Base-by-base conservation (phyloP, 2,113 vertebrate species). In the Dermatemys mawii region DNA sequence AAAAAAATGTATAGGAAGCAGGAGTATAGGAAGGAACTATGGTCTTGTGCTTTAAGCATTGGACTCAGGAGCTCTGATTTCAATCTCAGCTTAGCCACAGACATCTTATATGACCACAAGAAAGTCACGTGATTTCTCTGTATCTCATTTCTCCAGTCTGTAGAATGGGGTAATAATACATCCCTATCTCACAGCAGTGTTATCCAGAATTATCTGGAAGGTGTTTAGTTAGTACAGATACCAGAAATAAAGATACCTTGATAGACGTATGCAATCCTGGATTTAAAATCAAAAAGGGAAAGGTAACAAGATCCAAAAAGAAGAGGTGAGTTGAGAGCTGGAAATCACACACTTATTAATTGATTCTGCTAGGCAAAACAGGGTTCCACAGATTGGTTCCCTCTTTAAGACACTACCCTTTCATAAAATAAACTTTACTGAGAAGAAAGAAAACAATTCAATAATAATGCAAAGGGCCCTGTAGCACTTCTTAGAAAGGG, bases 31-130 rank as follows among this genome's bases (percentile, higher is more conserved):
- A 1, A 67, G 2, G 79, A 87, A 84, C 9, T 19, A 67, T 67
- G 63, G 0, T 0, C 0, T n/a, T 46, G 55, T 83, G 4, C 51
- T 80, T 46, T 48, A 78, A 92, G 50, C 4, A n/a, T 1, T 0
- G 38, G 11, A 70, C 85, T 79, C 67, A 91, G 1, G 1, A 76
- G 73, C 85, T 80, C 3, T 80, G 4, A 17, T 3, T 82, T 91
- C 1, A 78, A 21, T 38, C 76, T 26, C 60, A 88, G 57, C 29
- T 60, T 1, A 86, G 92, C 5, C n/a, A 73, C 81, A 3, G 11
- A 8, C 83, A 91, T 93, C 90, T 82, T 1, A 21, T 35, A 2
- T 32, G 54, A 35, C 38, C 2, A 17, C 89, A 41, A 67, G 38
- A 5, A 49, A 32, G 63, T 29, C n/a, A 51, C 7, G 35, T 67